Percentiles rank a stretch among this genome's conserved stretches.
Conservation (phyloP, 2,113 vertebrate genomes). For the Trichomycterus rosablanca region DNA sequence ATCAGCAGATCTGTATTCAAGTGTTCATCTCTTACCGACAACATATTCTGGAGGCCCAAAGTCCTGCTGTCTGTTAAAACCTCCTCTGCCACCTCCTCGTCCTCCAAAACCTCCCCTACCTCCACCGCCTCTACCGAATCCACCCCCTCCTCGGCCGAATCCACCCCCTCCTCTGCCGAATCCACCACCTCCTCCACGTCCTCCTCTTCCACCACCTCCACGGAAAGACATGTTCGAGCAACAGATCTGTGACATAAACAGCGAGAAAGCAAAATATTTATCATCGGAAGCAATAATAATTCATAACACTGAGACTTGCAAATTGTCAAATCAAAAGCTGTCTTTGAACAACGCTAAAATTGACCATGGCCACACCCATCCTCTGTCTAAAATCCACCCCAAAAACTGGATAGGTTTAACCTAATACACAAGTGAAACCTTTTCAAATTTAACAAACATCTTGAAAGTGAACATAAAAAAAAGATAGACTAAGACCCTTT, state of each 20-base stretch:
- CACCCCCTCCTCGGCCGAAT: conserved; percentile 34
- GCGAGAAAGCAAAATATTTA: background rate
- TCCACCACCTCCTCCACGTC: conserved; percentile 54
- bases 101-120: conserved; percentile 55
- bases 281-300: background rate
- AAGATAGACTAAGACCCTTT: no score
- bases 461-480: no score
- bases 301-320: background rate
- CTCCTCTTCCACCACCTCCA: conserved; percentile 66
- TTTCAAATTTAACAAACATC: no score
- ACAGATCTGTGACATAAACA: conserved; percentile 12
- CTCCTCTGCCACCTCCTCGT: conserved; percentile 69
- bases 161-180: conserved; percentile 56
- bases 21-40: conserved; percentile 76
- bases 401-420: no score
- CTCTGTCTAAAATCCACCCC: no score
- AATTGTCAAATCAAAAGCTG: no score
- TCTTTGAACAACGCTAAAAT: no score
- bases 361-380: no score
- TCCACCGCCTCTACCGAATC: conserved; percentile 43
- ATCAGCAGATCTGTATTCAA: no score
- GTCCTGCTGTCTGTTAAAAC: conserved; percentile 84
- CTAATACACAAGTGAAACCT: no score
- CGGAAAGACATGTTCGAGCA: conserved; percentile 78
- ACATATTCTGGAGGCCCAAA: conserved; percentile 91